Base-by-base conservation (phyloP, 2,113 vertebrate genomes). In the Rhynchopsitta pachyrhyncha region DNA sequence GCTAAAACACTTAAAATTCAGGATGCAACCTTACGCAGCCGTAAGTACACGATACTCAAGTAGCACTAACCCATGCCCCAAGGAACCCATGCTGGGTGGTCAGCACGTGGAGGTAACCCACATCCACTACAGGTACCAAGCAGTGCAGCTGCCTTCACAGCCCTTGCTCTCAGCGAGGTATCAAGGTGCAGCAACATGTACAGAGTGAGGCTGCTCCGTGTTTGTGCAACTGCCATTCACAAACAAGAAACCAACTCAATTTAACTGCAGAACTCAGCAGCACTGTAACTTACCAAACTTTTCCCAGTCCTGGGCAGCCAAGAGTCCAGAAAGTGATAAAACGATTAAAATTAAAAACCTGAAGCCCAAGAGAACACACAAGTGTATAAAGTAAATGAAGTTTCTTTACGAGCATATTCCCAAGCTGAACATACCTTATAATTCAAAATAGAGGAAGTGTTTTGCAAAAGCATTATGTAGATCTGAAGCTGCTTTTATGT, bases 401-500 rank as follows among this genome's bases (percentile, higher is more conserved):
- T 68, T 83, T 90, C 82, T 60, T 64, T 88, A 70, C 50, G 35
- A 81, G 63, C 11, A n/a, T 47, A 75, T 83, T 94, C 66, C 52
- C 55, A 79, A 93, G 15, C 24, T 52, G 52, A 96, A 86, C 35
- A 92, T 4, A 68, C 19, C 71, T 78, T 90, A 71, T 79, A 71
- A 88, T 63, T 42, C 66, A 66, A 86, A 95, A 86, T 41, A 94
- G 41, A 86, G 55, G 57, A 52, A 83, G 39, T 60, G 73, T 60
- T 96, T 94, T 91, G 42, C 47, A 83, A 81, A 92, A 94, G 73
- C 22, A 76, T 53, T 91, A 93, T 73, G 80, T 12, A 93, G 76
- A 95, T 93, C 44, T 49, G 25, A 88, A 92, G 41, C 42, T 86
- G 60, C 88, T 96, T 94, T 94, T 84, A 90, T 90, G 63, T 74